Percentiles rank a stretch among this genome's conserved stretches.
Evolutionary conservation across 2,113 vertebrate species (phyloP).

Genomic region (Marmota flaviventris): DNA sequence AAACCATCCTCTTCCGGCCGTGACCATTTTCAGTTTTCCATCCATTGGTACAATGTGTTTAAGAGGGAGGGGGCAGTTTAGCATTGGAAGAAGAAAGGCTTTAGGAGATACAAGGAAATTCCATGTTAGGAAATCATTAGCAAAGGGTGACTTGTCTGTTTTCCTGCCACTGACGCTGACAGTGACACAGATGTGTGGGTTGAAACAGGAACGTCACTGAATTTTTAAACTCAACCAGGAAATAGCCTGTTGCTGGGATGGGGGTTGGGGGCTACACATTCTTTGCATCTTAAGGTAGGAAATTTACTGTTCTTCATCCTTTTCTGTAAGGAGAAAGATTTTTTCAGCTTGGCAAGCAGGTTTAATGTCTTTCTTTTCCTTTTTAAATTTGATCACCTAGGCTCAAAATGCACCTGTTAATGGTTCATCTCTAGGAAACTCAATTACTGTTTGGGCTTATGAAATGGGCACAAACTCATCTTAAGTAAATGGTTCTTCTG

Average conservation of each 20-base stretch:
- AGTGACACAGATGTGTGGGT: conserved; percentile 92
- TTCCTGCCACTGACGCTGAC: conserved; percentile 91
- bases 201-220: conserved; percentile 89
- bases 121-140: conserved; percentile 91
- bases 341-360: conserved; percentile 39
- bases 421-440: conserved; percentile 13
- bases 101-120: conserved; percentile 88
- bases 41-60: conserved; percentile 74
- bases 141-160: conserved; percentile 89
- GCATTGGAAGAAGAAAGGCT: conserved; percentile 83
- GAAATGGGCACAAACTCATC: neutral
- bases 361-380: neutral
- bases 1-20: conserved; percentile 67
- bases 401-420: conserved; percentile 58
- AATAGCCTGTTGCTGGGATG: conserved; percentile 88
- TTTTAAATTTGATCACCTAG: conserved; percentile 9
- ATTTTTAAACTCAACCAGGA: conserved; percentile 91
- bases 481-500: conserved; percentile 26
- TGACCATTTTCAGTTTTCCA: conserved; percentile 83
- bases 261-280: conserved; percentile 83
- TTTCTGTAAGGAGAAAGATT: conserved; percentile 44
- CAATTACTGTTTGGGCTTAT: neutral
- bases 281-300: conserved; percentile 71
- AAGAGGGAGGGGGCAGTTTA: conserved; percentile 55
- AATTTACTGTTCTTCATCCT: conserved; percentile 64